A percentile compares a stretch with the other conserved stretches of the same genome.
phyloP scores from a whole-genome alignment of 2,113 vertebrate species.

The Oceanites oceanicus region DNA sequence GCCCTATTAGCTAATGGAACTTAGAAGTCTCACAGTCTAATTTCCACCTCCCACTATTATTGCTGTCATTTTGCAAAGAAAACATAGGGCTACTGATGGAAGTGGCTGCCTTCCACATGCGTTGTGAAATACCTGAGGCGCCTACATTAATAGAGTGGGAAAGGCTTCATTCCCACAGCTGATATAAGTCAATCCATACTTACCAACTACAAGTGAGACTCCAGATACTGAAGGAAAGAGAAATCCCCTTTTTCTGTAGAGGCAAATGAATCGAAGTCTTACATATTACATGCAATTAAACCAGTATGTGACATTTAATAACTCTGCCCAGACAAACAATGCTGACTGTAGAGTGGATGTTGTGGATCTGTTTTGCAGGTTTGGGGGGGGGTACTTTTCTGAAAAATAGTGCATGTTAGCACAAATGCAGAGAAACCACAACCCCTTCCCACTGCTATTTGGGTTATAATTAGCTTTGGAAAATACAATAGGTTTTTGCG shows the following conservation, averaged over 20 bases:
- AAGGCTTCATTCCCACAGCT: not conserved
- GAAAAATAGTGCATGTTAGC: not conserved
- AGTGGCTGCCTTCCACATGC: not conserved
- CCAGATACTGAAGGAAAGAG: not conserved
- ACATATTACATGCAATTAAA: not conserved
- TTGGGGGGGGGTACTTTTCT: not conserved
- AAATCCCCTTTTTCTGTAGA: not conserved
- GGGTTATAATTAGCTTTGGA: not conserved
- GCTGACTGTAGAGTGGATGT: not conserved
- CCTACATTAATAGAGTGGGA: not conserved
- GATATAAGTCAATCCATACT: not conserved
- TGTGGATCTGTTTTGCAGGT: not conserved
- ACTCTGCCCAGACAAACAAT: not conserved
- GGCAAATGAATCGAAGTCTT: not conserved
- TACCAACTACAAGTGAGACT: not conserved
- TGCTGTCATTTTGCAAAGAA: not conserved
- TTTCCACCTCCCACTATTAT: not conserved
- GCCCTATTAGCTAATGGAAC: not conserved
- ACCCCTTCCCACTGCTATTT: not conserved
- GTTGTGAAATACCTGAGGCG: not conserved
- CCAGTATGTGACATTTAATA: not conserved
- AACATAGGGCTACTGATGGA: not conserved
- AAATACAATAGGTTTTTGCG: not conserved
- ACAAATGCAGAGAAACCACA: not conserved
- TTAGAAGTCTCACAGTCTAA: not conserved